These are phyloP conservation scores for Thripadectes ignobilis DNA, from an alignment of 2,797 vertebrate species.

Conservation along the genomic window DNA sequence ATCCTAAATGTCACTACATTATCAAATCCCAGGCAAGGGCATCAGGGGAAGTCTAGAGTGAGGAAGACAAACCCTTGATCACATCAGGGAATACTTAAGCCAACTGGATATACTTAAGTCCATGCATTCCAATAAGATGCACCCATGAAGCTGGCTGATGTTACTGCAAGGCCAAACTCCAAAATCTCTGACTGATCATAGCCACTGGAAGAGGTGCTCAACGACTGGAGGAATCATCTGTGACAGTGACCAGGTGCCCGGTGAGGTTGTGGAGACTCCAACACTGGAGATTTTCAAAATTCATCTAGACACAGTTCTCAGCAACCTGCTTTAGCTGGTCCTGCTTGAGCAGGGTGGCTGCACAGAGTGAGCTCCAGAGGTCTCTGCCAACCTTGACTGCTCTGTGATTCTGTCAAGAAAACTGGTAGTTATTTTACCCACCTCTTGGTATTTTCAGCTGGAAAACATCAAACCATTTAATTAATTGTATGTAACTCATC, in stretches of 20 bases:
- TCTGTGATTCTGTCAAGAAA: not conserved
- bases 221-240: not conserved
- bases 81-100: not conserved
- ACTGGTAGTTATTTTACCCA: not conserved
- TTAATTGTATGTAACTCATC: accelerated
- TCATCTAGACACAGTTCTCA: not conserved
- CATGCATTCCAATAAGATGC: not conserved
- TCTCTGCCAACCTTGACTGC: not conserved
- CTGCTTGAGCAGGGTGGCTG: too few species aligned
- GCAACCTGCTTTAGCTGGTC: not conserved
- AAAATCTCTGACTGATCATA: not conserved
- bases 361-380: not conserved
- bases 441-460: not conserved
- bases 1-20: not conserved
- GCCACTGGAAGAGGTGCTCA: not conserved
- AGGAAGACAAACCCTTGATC: not conserved
- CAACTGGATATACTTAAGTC: not conserved
- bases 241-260: not conserved
- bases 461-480: not conserved
- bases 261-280: not conserved
- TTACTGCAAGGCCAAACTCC: not conserved
- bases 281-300: not conserved
- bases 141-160: not conserved
- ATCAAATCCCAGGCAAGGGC: not conserved
- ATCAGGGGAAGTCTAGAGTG: not conserved